Evolutionary conservation across 2,888 invertebrate genomes (phyloP).

Genomic region (Lepidochitona cinerea): DNA sequence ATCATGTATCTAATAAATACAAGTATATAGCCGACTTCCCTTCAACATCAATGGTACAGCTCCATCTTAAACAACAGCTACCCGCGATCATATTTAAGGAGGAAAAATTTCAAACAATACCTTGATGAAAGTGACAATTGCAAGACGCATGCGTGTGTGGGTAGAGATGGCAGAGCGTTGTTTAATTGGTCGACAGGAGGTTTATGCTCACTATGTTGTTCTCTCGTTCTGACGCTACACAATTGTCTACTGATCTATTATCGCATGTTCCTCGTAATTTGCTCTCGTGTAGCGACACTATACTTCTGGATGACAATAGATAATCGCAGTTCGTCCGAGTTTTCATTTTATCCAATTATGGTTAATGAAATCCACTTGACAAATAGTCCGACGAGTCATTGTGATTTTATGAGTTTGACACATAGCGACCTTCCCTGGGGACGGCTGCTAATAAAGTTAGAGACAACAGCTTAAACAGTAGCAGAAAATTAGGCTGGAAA

Average conservation of each 20-base stretch:
- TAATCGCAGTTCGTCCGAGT: background rate
- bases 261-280: too few species aligned
- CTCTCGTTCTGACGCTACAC: background rate
- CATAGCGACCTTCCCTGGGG: background rate
- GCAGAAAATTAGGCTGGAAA: background rate
- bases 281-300: too few species aligned
- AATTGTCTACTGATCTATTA: too few species aligned
- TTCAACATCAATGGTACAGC: background rate
- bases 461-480: background rate
- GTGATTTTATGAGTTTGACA: background rate
- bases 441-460: background rate
- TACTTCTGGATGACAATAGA: too few species aligned
- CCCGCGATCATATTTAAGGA: background rate
- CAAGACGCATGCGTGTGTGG: conserved; percentile 1
- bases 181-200: background rate
- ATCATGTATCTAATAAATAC: too few species aligned
- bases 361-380: background rate
- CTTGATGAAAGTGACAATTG: background rate
- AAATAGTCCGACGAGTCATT: background rate
- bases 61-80: background rate
- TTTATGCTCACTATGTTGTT: background rate
- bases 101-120: background rate
- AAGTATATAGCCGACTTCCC: background rate
- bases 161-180: background rate
- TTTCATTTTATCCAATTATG: background rate